phyloP scores from a whole-genome alignment of 1,140 invertebrate genomes.

The Trinorchestia longiramus region DNA sequence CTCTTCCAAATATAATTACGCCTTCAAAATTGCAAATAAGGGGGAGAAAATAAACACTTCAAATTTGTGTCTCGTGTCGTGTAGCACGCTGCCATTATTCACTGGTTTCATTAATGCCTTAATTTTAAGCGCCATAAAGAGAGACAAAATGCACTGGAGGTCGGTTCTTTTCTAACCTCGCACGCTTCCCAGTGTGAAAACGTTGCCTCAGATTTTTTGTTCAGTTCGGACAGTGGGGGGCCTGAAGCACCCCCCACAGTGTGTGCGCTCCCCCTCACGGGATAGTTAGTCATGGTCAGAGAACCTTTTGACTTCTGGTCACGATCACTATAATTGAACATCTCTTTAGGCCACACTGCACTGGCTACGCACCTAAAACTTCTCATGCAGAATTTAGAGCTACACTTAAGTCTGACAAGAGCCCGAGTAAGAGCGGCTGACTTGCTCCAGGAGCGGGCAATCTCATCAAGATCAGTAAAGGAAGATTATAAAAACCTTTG shows the following conservation, averaged over 20 bases:
- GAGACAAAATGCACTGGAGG: not conserved
- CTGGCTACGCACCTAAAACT: not conserved
- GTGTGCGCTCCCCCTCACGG: slow-evolving; percentile 33
- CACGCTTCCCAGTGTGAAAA: slow-evolving; percentile 27
- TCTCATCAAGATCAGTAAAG: slow-evolving; percentile 8
- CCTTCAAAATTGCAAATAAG: not conserved
- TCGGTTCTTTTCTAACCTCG: slow-evolving; percentile 35
- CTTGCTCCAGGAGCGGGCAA: not conserved
- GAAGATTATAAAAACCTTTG: not conserved
- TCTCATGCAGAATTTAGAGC: not conserved
- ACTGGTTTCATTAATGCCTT: slow-evolving; percentile 40
- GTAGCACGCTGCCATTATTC: slow-evolving; percentile 25
- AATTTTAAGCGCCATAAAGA: slow-evolving; percentile 26
- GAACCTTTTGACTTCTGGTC: slow-evolving; percentile 45
- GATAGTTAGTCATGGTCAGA: slow-evolving; percentile 47
- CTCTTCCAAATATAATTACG: not conserved
- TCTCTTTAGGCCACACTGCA: slow-evolving; percentile 33
- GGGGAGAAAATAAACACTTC: not conserved
- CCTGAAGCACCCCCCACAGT: not conserved
- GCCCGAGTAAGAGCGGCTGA: not conserved
- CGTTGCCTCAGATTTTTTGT: not conserved
- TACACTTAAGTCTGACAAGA: slow-evolving; percentile 1
- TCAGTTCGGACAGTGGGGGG: not conserved
- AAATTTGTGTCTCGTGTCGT: slow-evolving; percentile 6
- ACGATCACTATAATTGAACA: slow-evolving; percentile 40